Evolutionary conservation across 2,113 vertebrate species (phyloP), one percentile per base, ranked within the genome.

Genomic region (Microtus richardsoni): DNA sequence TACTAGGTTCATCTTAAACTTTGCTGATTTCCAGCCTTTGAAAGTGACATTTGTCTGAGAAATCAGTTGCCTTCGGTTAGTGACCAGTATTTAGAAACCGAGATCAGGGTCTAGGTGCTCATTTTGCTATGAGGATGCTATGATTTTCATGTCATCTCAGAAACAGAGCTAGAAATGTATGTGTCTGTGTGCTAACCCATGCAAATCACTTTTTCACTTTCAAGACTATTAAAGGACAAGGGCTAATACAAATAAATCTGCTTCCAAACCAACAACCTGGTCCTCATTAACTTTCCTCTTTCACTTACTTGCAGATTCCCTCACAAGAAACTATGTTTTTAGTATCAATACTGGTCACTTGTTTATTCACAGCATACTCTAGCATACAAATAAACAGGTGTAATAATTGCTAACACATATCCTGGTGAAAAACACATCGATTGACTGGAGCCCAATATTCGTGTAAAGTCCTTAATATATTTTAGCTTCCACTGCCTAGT

Each of bases 321-420:
- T 91, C 73, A 85, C 3, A 58, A 70, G 28, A 92, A 75, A 62
- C 6, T 5, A 78, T 22, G 39, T 19, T 88, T 85, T 94, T 6
- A 22, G 44, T 84, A 84, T 79, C 41, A 74, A 41, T 66, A 78
- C n/a, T 49, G 92, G 71, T 71, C n/a, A 60, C 41, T 89, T 96
- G 83, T 64, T 68, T 93, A 71, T 88, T 92, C 39, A 88, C 30
- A 64, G 26, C 26, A 62, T 84, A 24, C 62, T 52, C 26, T 70
- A 80, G 21, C 86, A 88, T 44, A 62, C 21, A 85, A 66, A 73
- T 80, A 77, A 62, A 93, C 17, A 86, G 26, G 30, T 80, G 88
- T 82, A 26, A 93, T 82, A 88, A 93, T 68, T 92, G 77, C 26
- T 96, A 88, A 79, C 49, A 26, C n/a, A 89, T 54, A 28, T 30